Evolutionary conservation across 2,888 invertebrate species (phyloP).

Genomic region (Darwinula stevensoni): DNA sequence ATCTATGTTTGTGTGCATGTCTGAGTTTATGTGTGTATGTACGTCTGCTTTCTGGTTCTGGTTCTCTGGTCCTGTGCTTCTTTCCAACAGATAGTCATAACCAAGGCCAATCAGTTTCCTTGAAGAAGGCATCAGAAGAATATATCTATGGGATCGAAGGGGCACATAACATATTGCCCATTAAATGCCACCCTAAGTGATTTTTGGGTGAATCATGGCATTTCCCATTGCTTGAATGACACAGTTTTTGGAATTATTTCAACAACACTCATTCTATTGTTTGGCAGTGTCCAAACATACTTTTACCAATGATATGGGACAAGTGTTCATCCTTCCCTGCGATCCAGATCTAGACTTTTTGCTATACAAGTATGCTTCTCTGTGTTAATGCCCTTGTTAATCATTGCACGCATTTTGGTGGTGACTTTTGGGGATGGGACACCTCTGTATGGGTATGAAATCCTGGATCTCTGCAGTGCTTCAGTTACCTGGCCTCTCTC

Average conservation of each 20-base stretch:
- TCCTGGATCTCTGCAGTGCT: slow-evolving; percentile 8
- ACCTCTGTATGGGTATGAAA: slow-evolving; percentile 31
- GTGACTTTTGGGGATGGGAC: no score
- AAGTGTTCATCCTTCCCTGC: slow-evolving; percentile 28
- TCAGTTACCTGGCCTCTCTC: slow-evolving; percentile 39
- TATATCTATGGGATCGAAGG: no score
- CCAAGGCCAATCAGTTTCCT: no score
- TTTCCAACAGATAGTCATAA: no score
- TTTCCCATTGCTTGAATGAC: slow-evolving; percentile 46
- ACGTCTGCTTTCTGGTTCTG: no score
- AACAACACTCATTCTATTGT: slow-evolving; percentile 39
- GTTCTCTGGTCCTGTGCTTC: no score
- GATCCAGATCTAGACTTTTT: slow-evolving; percentile 35
- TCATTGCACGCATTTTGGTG: slow-evolving; percentile 36
- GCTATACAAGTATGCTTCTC: slow-evolving; percentile 41
- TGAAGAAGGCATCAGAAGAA: no score
- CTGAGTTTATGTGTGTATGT: no score
- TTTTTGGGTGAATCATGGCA: neutral
- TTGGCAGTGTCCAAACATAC: slow-evolving; percentile 43
- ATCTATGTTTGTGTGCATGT: no score
- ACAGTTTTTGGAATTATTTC: slow-evolving; percentile 40
- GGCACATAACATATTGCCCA: no score
- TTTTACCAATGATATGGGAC: slow-evolving; percentile 59
- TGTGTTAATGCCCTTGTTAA: slow-evolving; percentile 36
- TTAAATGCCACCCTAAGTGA: neutral